Base-by-base conservation (phyloP, 2,113 vertebrate genomes). In the Solea senegalensis region DNA sequence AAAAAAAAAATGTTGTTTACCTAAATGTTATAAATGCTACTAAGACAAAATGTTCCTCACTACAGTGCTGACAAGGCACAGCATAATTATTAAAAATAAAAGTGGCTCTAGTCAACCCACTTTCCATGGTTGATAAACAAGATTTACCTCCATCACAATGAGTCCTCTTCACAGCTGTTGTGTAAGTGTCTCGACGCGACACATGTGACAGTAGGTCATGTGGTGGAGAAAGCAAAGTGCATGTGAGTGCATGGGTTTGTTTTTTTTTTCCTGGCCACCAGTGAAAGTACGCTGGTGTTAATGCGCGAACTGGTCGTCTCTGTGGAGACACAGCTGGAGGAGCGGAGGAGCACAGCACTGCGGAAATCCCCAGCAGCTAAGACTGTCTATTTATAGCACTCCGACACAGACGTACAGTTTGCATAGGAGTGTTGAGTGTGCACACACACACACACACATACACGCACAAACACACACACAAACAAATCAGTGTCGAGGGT, bases 311-410 rank as follows among this genome's bases (percentile, higher is more conserved):
- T 86, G 88, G 86, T 75, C 8, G 65, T 65, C 70, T 81, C 70
- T 48, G 64, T 79, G 61, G 83, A 81, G 66, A 65, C 85, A 72
- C 86, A 88, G 87, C 88, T 88, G 88, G 85, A 85, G 70, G 63
- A 75, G 77, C 79, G 81, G 74, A 66, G 64, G 76, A 88, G 80
- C 72, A 70, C 81, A 78, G 84, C 89, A 90, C 78, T 90, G 88
- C 81, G 75, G 90, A 90, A 90, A 89, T 90, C 90, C 90, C 88
- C 83, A 84, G 74, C 71, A 90, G 85, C 86, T 68, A 86, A 82
- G 78, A 85, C 41, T 39, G 74, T 79, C 86, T 92, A 92, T 92
- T 91, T 85, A 90, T 92, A 91, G 89, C 65, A n/a, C 59, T 59
- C 57, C 61, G 5, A 60, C 66, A 77, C 76, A 80, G 41, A 79